phyloP scores from a whole-genome alignment of 1,140 invertebrate species.

The Papilio machaon region DNA sequence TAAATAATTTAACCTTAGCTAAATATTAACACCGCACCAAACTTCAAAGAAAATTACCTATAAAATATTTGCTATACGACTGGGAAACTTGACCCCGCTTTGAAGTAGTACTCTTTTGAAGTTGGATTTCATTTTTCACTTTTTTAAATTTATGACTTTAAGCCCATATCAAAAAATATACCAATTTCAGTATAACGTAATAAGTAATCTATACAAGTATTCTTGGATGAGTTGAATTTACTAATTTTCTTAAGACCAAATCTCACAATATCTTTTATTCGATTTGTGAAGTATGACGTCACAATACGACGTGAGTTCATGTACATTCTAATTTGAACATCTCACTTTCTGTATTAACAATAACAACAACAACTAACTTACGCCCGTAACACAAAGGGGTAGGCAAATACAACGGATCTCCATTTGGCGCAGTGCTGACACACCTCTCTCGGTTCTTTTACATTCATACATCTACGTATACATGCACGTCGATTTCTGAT shows the following conservation, averaged over 20 bases:
- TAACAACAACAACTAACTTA: too few species aligned
- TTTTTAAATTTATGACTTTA: not conserved
- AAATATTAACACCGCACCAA: not conserved
- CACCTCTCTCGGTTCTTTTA: too few species aligned
- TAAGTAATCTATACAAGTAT: not conserved
- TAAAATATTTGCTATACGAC: slow-evolving; percentile 4
- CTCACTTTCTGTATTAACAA: too few species aligned
- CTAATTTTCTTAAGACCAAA: not conserved
- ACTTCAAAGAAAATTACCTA: slow-evolving; percentile 8
- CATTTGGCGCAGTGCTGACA: too few species aligned
- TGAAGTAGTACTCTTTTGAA: slow-evolving; percentile 8
- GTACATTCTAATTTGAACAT: too few species aligned
- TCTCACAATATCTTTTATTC: not conserved
- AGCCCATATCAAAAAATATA: not conserved
- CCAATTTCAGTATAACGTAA: not conserved
- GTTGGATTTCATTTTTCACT: not conserved
- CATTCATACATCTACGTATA: too few species aligned
- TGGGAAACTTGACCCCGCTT: slow-evolving; percentile 15
- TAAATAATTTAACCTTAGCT: not conserved
- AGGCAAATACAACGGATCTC: too few species aligned
- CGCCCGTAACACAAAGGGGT: too few species aligned
- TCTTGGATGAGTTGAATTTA: not conserved
- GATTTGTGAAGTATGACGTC: not conserved
- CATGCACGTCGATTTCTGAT: too few species aligned
- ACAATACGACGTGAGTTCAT: not conserved